A percentile compares a stretch with the other conserved stretches of the same genome.
Evolutionary conservation across 2,113 vertebrate species (phyloP).

Genomic region (Stictonetta naevosa): DNA sequence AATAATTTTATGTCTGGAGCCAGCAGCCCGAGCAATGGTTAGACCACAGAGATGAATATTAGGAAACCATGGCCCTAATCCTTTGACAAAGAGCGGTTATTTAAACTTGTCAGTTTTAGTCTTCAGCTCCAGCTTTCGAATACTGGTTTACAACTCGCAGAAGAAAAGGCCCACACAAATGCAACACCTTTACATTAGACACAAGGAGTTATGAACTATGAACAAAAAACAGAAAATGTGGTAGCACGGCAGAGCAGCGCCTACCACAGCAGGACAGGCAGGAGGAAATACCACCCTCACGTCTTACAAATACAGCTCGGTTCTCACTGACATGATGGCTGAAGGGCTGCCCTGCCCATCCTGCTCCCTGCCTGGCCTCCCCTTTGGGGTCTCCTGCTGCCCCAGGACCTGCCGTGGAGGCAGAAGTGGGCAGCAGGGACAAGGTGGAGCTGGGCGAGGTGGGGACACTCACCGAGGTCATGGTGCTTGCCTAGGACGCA

Average conservation of each 20-base stretch:
- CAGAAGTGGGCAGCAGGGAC: neutral
- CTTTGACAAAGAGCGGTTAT: slow-evolving; percentile 12
- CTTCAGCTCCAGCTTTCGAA: neutral
- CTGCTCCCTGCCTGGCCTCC: neutral
- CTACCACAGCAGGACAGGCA: neutral
- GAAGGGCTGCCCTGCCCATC: neutral
- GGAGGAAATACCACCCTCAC: neutral
- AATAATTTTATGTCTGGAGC: neutral
- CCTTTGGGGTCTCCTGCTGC: neutral
- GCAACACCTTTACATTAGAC: neutral
- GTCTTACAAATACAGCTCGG: neutral
- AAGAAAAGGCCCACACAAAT: neutral
- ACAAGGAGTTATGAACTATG: neutral
- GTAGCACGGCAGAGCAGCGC: neutral
- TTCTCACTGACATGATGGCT: neutral
- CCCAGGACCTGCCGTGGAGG: neutral
- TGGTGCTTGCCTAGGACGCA: neutral
- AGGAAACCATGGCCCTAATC: slow-evolving; percentile 10
- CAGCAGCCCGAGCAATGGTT: neutral
- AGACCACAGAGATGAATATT: neutral
- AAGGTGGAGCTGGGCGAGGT: neutral
- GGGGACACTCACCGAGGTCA: neutral
- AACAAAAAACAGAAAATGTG: neutral
- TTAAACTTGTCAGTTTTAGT: neutral
- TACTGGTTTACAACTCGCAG: neutral